Evolutionary conservation across 2,113 vertebrate genomes (phyloP), one percentile per base, ranked within the genome.

Genomic region (Acrocephalus arundinaceus): DNA sequence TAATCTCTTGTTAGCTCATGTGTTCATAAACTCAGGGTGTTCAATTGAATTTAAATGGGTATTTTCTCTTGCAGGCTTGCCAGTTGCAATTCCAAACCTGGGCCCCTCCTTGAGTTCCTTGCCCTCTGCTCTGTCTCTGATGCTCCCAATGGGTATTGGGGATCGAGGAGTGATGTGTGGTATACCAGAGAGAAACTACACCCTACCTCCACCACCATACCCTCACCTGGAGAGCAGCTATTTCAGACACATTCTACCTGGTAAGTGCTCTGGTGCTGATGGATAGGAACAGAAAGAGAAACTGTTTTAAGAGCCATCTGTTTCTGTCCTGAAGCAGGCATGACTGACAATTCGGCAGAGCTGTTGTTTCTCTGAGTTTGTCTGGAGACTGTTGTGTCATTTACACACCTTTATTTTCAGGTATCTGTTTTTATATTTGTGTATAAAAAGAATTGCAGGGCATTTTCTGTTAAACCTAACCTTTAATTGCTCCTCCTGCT

Each of bases 141-240:
- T 99, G 99, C 98, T 99, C 94, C 99, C 99, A 62, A 99, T 99
- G 99, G 99, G 99, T 93, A 98, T 99, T 95, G 99, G 99, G 30
- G 99, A 99, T 97, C 98, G 99, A 97, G 99, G 99, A 62, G 99
- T 99, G 90, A 99, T 99, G 99, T 99, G 99, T 93, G 99, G 99
- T 96, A 97, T 99, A 83, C 99, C 99, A 12, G 99, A 99, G 93
- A 99, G 99, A 96, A 99, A 99, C 97, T 99, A 99, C 92, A 98
- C 99, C 66, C 97, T 99, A 95, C 99, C 99, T 43, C 99, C 99
- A 10, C 99, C 99, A 57, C 99, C 99, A 4, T 99, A 99, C 97
- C 99, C 99, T 33, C 99, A 99, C 96, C 97, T 99, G 96, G 99
- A 99, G 96, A 99, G 99, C 98, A 99, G 99, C 97, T 99, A 99